Conservation (phyloP, 1,140 invertebrate species). For the Eumaeus atala region DNA sequence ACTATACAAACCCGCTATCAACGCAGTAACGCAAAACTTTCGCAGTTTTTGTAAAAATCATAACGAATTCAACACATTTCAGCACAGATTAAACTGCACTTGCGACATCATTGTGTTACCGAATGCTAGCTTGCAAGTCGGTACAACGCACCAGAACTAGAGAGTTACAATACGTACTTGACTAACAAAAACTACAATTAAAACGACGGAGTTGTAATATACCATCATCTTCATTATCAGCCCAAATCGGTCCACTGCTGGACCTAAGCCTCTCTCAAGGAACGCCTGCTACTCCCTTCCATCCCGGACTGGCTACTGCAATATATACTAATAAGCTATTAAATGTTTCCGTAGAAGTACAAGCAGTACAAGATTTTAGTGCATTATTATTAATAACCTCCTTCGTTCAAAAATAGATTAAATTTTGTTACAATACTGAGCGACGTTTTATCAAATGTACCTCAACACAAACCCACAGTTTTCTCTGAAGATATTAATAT, state of each 20-base stretch:
- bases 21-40: not conserved
- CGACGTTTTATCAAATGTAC: no score
- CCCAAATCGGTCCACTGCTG: no score
- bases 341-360: not conserved
- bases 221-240: no score
- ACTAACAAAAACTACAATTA: not conserved
- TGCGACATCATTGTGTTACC: slow-evolving; percentile 1
- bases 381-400: slow-evolving; percentile 5
- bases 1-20: not conserved
- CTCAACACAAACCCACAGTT: not conserved
- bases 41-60: not conserved
- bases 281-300: no score
- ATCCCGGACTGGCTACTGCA: no score
- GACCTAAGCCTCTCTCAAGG: no score
- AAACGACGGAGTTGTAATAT: not conserved
- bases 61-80: not conserved
- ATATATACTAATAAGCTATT: not conserved
- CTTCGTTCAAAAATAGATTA: not conserved
- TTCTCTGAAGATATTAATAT: slow-evolving; percentile 1
- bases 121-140: slow-evolving; percentile 2
- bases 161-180: slow-evolving; percentile 3
- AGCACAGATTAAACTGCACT: not conserved
- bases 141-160: not conserved
- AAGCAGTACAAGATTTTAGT: not conserved
- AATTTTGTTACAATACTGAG: no score